Conservation (phyloP, 1,140 invertebrate species). For the Panulirus ornatus region DNA sequence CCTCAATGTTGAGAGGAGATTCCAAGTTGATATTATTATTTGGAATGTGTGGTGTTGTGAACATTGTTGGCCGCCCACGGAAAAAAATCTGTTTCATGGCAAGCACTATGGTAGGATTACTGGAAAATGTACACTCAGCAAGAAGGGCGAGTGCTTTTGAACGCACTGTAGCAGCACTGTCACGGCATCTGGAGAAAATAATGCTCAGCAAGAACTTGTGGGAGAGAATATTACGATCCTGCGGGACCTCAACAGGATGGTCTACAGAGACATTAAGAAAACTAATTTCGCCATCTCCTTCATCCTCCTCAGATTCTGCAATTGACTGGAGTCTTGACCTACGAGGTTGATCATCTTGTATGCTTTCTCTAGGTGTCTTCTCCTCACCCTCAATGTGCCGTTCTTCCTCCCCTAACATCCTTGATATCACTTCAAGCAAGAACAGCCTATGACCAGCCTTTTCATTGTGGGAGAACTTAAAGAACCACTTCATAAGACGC, state of each 20-base stretch:
- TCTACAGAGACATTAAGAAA: constrained; percentile 61
- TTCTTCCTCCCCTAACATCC: constrained; percentile 78
- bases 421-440: constrained; percentile 79
- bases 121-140: constrained; percentile 79
- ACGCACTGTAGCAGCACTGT: constrained; percentile 81
- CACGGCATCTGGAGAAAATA: constrained; percentile 80
- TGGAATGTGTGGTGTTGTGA: constrained; percentile 65
- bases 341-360: neutral
- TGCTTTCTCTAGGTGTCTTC: neutral
- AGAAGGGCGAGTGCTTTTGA: constrained; percentile 81
- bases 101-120: constrained; percentile 76
- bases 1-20: constrained; percentile 73
- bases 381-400: constrained; percentile 63
- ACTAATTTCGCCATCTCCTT: constrained; percentile 69
- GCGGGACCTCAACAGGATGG: constrained; percentile 58
- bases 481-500: constrained; percentile 80
- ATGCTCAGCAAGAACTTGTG: constrained; percentile 80
- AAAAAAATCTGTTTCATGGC: constrained; percentile 80
- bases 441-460: constrained; percentile 81
- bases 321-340: constrained; percentile 71
- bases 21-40: constrained; percentile 72
- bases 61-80: constrained; percentile 76
- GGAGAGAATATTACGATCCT: constrained; percentile 74
- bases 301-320: constrained; percentile 8
- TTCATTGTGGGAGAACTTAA: constrained; percentile 79